Conservation (phyloP, 2,113 vertebrate genomes). For the Caloenas nicobarica region DNA sequence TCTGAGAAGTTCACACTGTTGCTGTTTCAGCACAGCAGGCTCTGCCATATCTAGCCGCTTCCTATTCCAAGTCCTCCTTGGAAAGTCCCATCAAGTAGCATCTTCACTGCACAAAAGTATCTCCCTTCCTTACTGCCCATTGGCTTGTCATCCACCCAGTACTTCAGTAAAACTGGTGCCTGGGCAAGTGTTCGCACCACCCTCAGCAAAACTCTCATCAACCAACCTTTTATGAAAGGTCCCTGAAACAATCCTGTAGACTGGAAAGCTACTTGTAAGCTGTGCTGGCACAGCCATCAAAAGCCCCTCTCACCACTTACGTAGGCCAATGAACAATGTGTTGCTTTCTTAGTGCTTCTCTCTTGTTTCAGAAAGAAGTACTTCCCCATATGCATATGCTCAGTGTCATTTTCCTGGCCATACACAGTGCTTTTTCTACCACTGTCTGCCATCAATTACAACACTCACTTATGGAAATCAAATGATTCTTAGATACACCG, state of each 20-base stretch:
- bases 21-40: background rate
- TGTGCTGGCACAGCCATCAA: fast-evolving
- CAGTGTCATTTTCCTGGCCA: background rate
- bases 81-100: background rate
- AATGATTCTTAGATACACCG: background rate
- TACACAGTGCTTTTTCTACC: background rate
- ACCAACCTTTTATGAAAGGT: background rate
- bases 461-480: background rate
- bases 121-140: background rate
- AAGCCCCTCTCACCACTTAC: background rate
- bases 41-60: background rate
- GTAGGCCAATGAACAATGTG: background rate
- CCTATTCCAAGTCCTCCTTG: background rate
- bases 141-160: background rate
- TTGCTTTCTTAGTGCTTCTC: background rate
- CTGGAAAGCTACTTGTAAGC: background rate
- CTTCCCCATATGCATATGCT: background rate
- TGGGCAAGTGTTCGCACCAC: background rate
- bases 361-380: background rate
- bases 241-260: background rate
- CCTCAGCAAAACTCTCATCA: background rate
- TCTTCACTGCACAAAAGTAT: background rate
- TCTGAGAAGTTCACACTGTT: background rate
- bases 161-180: background rate
- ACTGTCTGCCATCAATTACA: background rate